Percentiles rank a stretch among this genome's conserved stretches.
Evolutionary conservation across 2,888 invertebrate genomes (phyloP).

Genomic region (Meloe dianella): DNA sequence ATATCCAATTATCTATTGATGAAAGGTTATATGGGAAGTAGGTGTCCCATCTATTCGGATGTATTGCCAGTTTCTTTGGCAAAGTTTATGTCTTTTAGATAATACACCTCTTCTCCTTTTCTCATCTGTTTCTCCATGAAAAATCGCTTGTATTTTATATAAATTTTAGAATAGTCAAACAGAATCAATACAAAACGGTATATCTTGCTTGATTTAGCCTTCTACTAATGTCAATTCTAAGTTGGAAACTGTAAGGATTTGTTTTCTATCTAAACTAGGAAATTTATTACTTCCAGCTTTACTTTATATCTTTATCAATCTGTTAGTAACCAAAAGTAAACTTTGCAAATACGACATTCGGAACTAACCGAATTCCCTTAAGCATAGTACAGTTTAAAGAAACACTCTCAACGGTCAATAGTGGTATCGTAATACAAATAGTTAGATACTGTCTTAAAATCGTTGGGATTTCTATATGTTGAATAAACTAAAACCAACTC

Average conservation of each 20-base stretch:
- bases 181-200: background rate
- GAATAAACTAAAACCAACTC: background rate
- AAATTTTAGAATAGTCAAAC: background rate
- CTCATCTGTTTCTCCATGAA: too few relatives aligned
- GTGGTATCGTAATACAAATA: background rate
- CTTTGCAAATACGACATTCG: background rate
- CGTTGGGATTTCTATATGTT: background rate
- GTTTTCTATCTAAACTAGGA: background rate
- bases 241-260: background rate
- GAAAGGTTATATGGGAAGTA: too few relatives aligned
- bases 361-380: background rate
- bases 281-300: background rate
- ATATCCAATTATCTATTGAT: too few relatives aligned
- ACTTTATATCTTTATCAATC: background rate
- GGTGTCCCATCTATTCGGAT: too few relatives aligned
- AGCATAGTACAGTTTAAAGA: background rate
- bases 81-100: too few relatives aligned
- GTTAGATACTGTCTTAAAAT: background rate
- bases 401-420: constrained; percentile 11
- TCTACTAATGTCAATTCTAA: background rate
- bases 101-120: too few relatives aligned
- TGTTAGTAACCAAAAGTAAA: constrained; percentile 8
- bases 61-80: too few relatives aligned
- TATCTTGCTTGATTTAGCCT: background rate
- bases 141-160: background rate